Base-by-base conservation (phyloP, 2,888 invertebrate species). In the Craniophora ligustri region DNA sequence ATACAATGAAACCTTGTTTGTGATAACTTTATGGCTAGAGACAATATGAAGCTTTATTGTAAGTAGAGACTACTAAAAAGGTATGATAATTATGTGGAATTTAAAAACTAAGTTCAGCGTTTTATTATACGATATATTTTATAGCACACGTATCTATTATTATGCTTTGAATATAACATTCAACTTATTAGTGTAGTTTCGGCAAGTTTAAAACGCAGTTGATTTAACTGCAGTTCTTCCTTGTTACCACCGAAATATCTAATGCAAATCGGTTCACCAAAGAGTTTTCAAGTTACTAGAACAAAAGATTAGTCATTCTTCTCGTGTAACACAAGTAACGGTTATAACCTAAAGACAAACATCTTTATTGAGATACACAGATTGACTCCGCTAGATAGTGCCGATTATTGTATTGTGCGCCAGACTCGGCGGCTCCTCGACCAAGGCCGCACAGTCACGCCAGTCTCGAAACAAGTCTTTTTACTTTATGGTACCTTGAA, bases 391-490 rank as follows among this genome's bases (percentile, higher is more conserved):
- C 10, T 57, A 54, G 41, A 61, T 62, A 61, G 44, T 35, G 51
- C 47, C 35, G 48, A 53, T 49, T 46, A 49, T 58, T 49, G 38
- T 54, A 44, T 39, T 38, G 48, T 41, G 49, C 18, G 42, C 47
- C 55, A 74, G 73, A 74, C 73, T 40, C 47, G 40, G 1, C 59
- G 73, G 60, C 73, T 63, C 68, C 72, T 35, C 10, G 14, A 8
- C 54, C 75, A 74, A 74, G 73, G 73, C 38, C 64, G 61, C 8
- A 21, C 35, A 53, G 62, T 72, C 72, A 74, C 74, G 72, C 69
- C 40, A 71, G 47, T 38, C 44, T 14, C 15, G 3, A 32, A 15
- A 15, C 42, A 30, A 63, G 21, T 26, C 32, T 44, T 19, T 23
- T 21, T 30, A 30, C 13, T 45, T 40, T 63, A 46, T 34, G 31